Conservation (phyloP, 2,113 vertebrate species). For the Geococcyx californianus region DNA sequence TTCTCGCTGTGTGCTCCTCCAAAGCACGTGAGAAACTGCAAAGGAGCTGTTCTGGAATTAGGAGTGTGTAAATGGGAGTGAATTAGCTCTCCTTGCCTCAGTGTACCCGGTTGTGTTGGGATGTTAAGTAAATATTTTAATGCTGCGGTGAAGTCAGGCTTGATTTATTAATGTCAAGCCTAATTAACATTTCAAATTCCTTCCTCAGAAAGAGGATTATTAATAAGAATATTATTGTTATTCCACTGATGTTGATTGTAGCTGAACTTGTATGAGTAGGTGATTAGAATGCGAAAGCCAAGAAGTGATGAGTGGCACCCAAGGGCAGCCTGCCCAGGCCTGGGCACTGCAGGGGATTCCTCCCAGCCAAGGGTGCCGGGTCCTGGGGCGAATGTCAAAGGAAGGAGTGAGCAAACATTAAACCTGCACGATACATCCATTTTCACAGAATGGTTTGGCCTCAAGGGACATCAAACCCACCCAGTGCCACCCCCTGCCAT, state of each 20-base stretch:
- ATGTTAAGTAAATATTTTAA: neutral
- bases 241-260: neutral
- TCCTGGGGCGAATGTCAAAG: too few relatives aligned
- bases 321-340: neutral
- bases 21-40: neutral
- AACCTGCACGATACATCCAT: too few relatives aligned
- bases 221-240: neutral
- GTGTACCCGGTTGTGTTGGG: neutral
- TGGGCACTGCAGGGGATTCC: neutral
- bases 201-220: constrained; percentile 22
- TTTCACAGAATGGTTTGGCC: too few relatives aligned
- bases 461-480: too few relatives aligned
- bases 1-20: neutral
- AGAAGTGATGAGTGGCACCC: neutral
- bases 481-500: too few relatives aligned
- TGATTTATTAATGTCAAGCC: constrained; percentile 13
- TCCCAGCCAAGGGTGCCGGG: neutral
- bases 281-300: neutral
- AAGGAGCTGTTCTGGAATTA: neutral
- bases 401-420: too few relatives aligned
- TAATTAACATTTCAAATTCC: neutral
- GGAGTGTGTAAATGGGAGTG: neutral
- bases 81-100: constrained; percentile 33
- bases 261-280: neutral
- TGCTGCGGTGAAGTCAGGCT: neutral